Base-by-base conservation (phyloP, 2,113 vertebrate species). In the Nothocercus julius region DNA sequence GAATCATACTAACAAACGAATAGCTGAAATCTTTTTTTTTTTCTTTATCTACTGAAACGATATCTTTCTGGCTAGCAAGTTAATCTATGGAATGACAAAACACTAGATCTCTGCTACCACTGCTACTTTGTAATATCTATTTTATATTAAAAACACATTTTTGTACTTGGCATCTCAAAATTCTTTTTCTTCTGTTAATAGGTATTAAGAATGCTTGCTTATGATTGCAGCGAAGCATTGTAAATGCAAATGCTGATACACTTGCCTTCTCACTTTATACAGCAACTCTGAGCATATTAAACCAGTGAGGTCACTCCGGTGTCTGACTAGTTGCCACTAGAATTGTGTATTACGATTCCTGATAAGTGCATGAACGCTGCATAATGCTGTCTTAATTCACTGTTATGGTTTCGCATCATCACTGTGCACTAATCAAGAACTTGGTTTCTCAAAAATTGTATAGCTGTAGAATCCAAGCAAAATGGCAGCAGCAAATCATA, bases 211-310 rank as follows among this genome's bases (percentile, higher is more conserved):
- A 91, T 87, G 49, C 45, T 70, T 81, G 45, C 72, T 96, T 92
- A 73, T 68, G 62, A 76, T 82, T 86, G 59, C 66, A 92, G 64
- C 47, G 88, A 88, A 93, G 77, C 30, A 36, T 89, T 86, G 53
- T 85, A 93, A 96, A 93, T 87, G 62, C 51, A 94, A 49, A 58
- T 75, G 80, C 42, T 72, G 66, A 78, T 90, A 42, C 68, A 84
- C 87, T 81, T 91, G 67, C 91, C 91, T 96, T 94, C 92, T 93
- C 85, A 92, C 78, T 94, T 96, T 91, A 70, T 93, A 72, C 64
- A 91, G 68, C 85, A 92, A 53, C 63, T 92, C 79, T 67, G 32
- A 94, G 76, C 76, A 64, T 89, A 93, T 83, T 94, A 95, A 95
- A 90, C 51, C 61, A 78, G 61, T 93, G 64, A 94, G 85, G 76